Conservation (phyloP, 1,140 invertebrate species). For the Saccostrea echinata region DNA sequence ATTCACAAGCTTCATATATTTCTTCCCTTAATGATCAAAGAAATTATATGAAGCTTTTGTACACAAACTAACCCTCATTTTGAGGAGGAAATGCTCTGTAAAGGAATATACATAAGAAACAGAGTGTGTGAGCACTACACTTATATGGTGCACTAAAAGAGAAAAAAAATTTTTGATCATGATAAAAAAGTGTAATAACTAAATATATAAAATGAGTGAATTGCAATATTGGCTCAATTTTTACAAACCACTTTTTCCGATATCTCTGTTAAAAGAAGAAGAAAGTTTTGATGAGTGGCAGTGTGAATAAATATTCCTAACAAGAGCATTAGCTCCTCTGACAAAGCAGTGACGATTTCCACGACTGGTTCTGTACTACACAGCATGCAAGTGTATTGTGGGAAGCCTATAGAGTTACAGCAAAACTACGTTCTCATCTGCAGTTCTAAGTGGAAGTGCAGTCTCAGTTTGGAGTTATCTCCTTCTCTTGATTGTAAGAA, state of each 20-base stretch:
- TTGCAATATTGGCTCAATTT: slow-evolving; percentile 1
- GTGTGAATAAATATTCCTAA: not conserved
- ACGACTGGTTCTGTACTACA: slow-evolving; percentile 28
- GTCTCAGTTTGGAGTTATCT: slow-evolving; percentile 13
- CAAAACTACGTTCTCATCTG: not conserved
- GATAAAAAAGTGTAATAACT: slow-evolving; percentile 21
- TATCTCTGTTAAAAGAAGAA: slow-evolving; percentile 32
- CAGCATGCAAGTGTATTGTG: slow-evolving; percentile 33
- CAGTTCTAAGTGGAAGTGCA: not conserved
- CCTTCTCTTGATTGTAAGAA: not conserved
- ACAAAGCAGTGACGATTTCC: slow-evolving; percentile 33
- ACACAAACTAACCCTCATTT: slow-evolving; percentile 9
- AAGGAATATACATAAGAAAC: slow-evolving; percentile 9
- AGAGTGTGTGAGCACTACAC: not conserved
- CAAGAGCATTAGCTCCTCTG: slow-evolving; percentile 18
- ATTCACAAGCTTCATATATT: not conserved
- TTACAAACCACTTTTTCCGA: slow-evolving; percentile 38
- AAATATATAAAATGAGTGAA: slow-evolving; percentile 22
- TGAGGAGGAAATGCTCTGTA: slow-evolving; percentile 29
- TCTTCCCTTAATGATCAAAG: not conserved
- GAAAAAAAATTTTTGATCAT: not conserved
- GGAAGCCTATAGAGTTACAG: slow-evolving; percentile 13
- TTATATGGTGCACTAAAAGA: not conserved
- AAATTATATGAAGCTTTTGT: not conserved
- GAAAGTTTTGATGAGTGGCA: not conserved